phyloP scores from a whole-genome alignment of 2,113 vertebrate genomes.

The Propithecus coquereli region DNA sequence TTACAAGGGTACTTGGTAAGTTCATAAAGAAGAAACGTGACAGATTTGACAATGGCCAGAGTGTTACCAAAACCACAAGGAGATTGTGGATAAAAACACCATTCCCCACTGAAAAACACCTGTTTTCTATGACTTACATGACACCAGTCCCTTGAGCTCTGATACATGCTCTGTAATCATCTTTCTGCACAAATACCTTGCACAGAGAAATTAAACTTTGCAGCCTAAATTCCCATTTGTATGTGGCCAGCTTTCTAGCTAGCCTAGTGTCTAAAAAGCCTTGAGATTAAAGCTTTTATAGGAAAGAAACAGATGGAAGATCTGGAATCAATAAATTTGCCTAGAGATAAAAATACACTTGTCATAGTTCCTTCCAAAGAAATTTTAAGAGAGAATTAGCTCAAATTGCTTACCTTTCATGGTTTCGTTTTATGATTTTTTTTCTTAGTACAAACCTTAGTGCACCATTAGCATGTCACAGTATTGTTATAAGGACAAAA shows the following conservation, averaged over 20 bases:
- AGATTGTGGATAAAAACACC: not conserved
- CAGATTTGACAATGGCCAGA: not conserved
- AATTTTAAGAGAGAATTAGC: not conserved
- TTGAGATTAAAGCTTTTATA: constrained; percentile 6
- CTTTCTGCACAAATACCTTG: constrained; percentile 7
- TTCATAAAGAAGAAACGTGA: not conserved
- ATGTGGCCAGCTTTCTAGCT: not conserved
- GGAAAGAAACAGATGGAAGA: constrained; percentile 6
- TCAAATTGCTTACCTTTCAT: not conserved
- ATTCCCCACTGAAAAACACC: constrained; percentile 32
- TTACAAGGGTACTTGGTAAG: constrained; percentile 58
- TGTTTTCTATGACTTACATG: not conserved
- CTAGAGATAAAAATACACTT: not conserved
- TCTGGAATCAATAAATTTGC: not conserved
- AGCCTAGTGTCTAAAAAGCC: not conserved
- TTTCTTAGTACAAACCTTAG: not conserved
- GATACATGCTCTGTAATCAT: not conserved
- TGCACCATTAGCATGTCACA: not conserved
- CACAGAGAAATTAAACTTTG: constrained; percentile 21
- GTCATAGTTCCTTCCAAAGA: not conserved
- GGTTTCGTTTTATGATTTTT: not conserved
- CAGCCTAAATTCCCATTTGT: not conserved
- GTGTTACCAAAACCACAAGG: not conserved
- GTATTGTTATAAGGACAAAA: not conserved
- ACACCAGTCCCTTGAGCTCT: not conserved